Percentiles rank a stretch among this genome's conserved stretches.
phyloP scores from a whole-genome alignment of 2,888 invertebrate genomes.

The Cactoblastis cactorum region DNA sequence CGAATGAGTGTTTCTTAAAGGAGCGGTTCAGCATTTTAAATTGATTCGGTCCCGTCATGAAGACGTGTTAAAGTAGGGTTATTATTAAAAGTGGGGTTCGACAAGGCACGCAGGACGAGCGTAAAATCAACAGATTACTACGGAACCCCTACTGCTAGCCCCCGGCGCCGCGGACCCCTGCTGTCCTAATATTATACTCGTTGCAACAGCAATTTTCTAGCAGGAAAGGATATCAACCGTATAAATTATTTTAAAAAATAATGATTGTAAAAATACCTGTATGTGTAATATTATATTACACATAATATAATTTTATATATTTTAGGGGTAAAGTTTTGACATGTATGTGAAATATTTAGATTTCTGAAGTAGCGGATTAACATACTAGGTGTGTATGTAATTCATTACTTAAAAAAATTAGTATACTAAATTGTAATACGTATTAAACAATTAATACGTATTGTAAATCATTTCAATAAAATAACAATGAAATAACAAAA shows the following conservation, averaged over 20 bases:
- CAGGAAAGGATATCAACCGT: slow-evolving; percentile 55
- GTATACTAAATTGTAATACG: too few species aligned
- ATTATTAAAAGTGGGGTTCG: slow-evolving; percentile 68
- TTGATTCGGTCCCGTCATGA: slow-evolving; percentile 39
- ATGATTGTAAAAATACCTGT: neutral
- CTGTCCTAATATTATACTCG: slow-evolving; percentile 64
- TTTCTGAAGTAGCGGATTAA: too few species aligned
- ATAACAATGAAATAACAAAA: too few species aligned
- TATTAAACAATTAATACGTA: too few species aligned
- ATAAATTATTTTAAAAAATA: neutral
- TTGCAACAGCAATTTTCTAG: slow-evolving; percentile 66
- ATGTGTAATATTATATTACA: too few species aligned
- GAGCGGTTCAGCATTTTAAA: slow-evolving; percentile 22
- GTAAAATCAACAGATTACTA: slow-evolving; percentile 78
- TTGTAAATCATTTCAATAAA: too few species aligned
- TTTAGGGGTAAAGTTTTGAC: too few species aligned
- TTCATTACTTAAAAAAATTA: too few species aligned
- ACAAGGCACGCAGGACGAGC: slow-evolving; percentile 56
- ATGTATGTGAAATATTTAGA: too few species aligned
- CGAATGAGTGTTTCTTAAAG: slow-evolving; percentile 48
- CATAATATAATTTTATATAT: too few species aligned
- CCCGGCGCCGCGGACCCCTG: slow-evolving; percentile 49
- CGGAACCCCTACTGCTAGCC: slow-evolving; percentile 54
- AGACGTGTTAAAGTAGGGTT: slow-evolving; percentile 65
- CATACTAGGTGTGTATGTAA: too few species aligned